Evolutionary conservation across 2,113 vertebrate genomes (phyloP), one percentile per base, ranked within the genome.

Genomic region (Brachyhypopomus occidentalis): DNA sequence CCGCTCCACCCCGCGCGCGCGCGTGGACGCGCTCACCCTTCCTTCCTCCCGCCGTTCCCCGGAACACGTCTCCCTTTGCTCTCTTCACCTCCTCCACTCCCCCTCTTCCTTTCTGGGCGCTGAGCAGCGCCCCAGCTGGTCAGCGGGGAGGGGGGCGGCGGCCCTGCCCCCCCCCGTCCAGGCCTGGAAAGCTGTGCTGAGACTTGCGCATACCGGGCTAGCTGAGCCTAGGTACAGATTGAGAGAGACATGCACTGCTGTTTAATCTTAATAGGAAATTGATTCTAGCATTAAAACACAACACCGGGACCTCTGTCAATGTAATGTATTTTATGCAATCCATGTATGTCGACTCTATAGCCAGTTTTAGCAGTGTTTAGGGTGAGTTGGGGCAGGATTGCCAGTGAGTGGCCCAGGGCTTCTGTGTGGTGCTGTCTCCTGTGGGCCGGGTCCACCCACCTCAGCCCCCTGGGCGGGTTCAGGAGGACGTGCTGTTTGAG

Each of bases 121-220:
- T n/a, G 23, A 30, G 22, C 9, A 30, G 62, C 27, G 45, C n/a
- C n/a, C 14, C 22, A 7, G 38, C 60, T 58, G 8, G 48, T 22
- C 38, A 70, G 19, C 41, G 34, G 55, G 22, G 5, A 64, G 48
- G 17, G 38, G 11, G 48, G 60, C 71, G 52, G 38, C 55, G 23
- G 41, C 22, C 59, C 23, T 17, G 27, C 56, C 63, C 63, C 62
- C 74, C 64, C 67, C 19, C 23, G 25, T 17, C 7, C 58, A 27
- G 66, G 77, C 72, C 56, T 59, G 71, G 64, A n/a, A 58, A 71
- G 48, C 12, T 2, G 58, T n/a, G 80, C 67, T 71, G 59, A 76
- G 34, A 75, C 63, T 69, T 56, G 45, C 72, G 63, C 70, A 80
- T 76, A 63, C 70, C 52, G 30, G 36, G 20, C 5, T 6, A 17